These are phyloP conservation scores for Battus philenor DNA, from an alignment of 1,140 invertebrate species.

Conservation along the genomic window DNA sequence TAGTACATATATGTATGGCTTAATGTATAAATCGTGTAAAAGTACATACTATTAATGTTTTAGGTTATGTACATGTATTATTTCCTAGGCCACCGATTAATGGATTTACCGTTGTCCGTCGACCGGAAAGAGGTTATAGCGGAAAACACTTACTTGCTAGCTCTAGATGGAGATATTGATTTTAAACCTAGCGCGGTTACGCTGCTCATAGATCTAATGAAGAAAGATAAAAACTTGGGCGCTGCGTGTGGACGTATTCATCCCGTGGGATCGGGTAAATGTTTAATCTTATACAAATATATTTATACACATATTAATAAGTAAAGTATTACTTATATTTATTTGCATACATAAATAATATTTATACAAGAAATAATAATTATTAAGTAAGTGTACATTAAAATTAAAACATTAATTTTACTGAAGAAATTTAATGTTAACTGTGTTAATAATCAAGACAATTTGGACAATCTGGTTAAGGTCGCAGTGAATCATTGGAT, in stretches of 20 bases:
- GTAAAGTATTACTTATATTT: too few species aligned
- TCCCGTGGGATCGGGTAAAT: conserved; percentile 93
- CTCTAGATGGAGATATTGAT: conserved; percentile 98
- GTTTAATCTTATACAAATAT: conserved; percentile 1
- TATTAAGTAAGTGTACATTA: too few species aligned
- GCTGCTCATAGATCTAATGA: conserved; percentile 97
- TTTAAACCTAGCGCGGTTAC: conserved; percentile 97
- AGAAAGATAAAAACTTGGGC: conserved; percentile 97
- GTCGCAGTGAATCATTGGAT: too few species aligned
- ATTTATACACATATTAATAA: conserved; percentile 3
- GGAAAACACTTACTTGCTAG: conserved; percentile 96
- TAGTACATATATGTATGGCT: too few species aligned
- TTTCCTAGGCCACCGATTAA: conserved; percentile 93
- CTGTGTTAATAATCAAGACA: too few species aligned
- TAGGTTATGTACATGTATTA: conserved; percentile 99
- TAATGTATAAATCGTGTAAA: not conserved
- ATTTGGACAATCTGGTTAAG: too few species aligned
- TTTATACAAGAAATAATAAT: too few species aligned
- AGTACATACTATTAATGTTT: conserved; percentile 1
- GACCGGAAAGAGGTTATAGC: conserved; percentile 95
- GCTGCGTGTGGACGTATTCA: conserved; percentile 99
- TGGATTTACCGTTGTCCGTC: conserved; percentile 93
- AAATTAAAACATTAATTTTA: too few species aligned
- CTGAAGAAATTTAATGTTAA: too few species aligned
- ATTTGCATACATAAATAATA: too few species aligned